Percentiles rank a stretch among this genome's conserved stretches.
Evolutionary conservation across 37 sponge, comb jelly and placozoan species (phyloP).

Genomic region (Theonella swinhoei): DNA sequence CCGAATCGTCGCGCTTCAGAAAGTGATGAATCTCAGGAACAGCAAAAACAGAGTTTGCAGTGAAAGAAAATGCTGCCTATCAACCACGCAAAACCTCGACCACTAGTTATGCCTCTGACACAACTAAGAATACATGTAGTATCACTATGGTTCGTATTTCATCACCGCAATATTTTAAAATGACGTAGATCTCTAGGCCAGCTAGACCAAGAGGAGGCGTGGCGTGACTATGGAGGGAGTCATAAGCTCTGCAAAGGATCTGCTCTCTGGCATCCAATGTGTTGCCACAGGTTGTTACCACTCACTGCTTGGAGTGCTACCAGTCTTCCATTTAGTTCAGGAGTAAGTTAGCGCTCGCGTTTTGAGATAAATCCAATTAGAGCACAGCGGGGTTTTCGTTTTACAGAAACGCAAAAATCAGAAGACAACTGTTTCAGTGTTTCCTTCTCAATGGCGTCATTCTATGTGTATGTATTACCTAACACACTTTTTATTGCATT

Average conservation of each 20-base stretch:
- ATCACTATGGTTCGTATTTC: too few relatives aligned
- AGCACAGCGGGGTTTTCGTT: neutral
- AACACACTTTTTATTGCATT: too few relatives aligned
- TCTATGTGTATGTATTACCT: conserved; percentile 48
- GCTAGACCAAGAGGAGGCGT: too few relatives aligned
- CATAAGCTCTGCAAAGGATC: neutral
- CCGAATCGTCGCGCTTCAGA: too few relatives aligned
- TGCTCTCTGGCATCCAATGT: neutral
- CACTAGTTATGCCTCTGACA: too few relatives aligned
- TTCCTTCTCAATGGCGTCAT: conserved; percentile 77
- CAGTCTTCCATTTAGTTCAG: conserved; percentile 23
- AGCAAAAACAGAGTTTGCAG: too few relatives aligned
- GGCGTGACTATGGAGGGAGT: neutral
- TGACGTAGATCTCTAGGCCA: too few relatives aligned
- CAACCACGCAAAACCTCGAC: too few relatives aligned
- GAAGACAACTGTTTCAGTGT: conserved; percentile 59
- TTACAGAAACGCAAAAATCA: conserved; percentile 68
- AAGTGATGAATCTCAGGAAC: too few relatives aligned
- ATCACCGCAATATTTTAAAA: too few relatives aligned
- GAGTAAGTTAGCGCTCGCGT: neutral
- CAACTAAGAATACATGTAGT: too few relatives aligned
- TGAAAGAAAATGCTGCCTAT: too few relatives aligned
- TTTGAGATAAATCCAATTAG: neutral
- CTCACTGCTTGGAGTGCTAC: conserved; percentile 39
- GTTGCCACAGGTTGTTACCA: neutral